Conservation (phyloP, 2,888 invertebrate genomes). For the Platypus cylindrus region DNA sequence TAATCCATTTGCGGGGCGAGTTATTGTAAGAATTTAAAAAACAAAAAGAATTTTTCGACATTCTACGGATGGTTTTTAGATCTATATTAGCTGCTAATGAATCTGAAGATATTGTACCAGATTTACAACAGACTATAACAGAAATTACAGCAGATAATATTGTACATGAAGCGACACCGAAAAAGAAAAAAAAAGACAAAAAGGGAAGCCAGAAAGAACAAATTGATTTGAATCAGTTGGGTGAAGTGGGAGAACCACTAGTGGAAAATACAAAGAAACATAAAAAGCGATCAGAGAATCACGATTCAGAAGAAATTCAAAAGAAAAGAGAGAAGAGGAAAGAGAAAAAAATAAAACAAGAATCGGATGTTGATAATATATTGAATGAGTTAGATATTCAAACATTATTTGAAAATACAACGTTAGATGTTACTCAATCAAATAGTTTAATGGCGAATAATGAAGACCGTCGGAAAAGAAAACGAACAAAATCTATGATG, state of each 20-base stretch:
- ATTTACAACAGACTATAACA: not conserved
- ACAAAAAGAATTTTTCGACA: not conserved
- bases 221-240: no score
- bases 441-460: constrained; percentile 2
- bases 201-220: no score
- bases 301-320: constrained; percentile 1
- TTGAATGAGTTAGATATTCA: constrained; percentile 9
- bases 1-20: constrained; percentile 53
- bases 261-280: no score
- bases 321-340: constrained; percentile 2
- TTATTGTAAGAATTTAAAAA: constrained; percentile 32
- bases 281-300: not conserved
- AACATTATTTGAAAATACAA: constrained; percentile 5
- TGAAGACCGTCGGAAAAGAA: constrained; percentile 7
- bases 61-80: constrained; percentile 2
- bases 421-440: not conserved
- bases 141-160: not conserved
- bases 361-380: constrained; percentile 5
- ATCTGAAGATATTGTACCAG: no score
- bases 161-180: not conserved
- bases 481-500: constrained; percentile 6
- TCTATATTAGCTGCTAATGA: constrained; percentile 1
- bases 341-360: constrained; percentile 2
- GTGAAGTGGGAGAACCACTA: no score
- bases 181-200: constrained; percentile 2